Percentiles rank a stretch among this genome's conserved stretches.
Conservation (phyloP, 2,113 vertebrate genomes). For the Crypturellus undulatus region DNA sequence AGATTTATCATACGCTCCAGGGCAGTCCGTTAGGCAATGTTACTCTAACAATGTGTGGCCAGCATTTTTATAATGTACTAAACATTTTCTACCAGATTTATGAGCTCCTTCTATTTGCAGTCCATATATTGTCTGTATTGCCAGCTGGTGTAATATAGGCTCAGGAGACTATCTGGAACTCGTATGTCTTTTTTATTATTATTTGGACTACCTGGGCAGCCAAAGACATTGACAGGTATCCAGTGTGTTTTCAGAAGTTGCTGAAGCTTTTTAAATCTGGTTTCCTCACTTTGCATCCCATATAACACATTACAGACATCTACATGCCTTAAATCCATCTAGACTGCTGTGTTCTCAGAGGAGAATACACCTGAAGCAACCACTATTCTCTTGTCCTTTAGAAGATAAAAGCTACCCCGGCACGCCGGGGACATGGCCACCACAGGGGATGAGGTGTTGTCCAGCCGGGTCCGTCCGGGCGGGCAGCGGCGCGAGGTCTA, state of each 20-base stretch:
- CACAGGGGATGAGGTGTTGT: not conserved
- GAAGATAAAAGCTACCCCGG: not conserved
- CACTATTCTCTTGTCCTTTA: not conserved
- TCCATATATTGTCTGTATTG: not conserved
- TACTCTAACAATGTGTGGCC: not conserved
- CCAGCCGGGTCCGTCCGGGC: not conserved
- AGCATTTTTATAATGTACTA: not conserved
- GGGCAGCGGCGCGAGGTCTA: not conserved
- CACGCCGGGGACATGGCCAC: not conserved
- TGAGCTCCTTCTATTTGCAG: not conserved
- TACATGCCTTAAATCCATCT: not conserved
- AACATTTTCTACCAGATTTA: not conserved
- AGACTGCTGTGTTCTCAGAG: not conserved
- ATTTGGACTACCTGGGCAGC: not conserved
- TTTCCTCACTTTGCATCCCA: not conserved
- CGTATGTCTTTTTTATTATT: not conserved
- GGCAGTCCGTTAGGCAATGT: not conserved
- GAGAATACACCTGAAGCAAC: not conserved
- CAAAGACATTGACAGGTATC: not conserved
- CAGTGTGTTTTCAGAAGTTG: accelerated
- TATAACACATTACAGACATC: not conserved
- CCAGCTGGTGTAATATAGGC: not conserved
- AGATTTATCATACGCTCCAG: not conserved
- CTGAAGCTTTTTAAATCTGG: not conserved
- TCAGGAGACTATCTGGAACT: not conserved